These are phyloP conservation scores for Panulirus ornatus DNA, from an alignment of 1,140 invertebrate genomes.

Conservation along the genomic window DNA sequence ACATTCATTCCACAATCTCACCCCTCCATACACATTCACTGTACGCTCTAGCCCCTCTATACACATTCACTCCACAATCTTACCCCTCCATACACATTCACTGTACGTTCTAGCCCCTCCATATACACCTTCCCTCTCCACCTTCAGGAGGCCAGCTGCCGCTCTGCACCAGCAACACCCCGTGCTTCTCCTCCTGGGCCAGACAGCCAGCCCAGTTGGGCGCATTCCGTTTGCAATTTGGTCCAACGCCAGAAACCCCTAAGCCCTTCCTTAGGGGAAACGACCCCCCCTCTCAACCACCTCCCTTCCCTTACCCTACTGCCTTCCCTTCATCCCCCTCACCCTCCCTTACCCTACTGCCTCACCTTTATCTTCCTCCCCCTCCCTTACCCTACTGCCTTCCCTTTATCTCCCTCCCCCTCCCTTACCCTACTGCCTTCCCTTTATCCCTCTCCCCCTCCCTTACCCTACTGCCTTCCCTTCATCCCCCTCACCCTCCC, in stretches of 20 bases:
- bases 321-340: not conserved
- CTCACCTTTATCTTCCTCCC: not conserved
- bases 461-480: too few relatives aligned
- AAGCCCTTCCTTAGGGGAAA: conserved; percentile 56
- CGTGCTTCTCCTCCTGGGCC: not conserved
- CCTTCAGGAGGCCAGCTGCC: not conserved
- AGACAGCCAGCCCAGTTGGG: conserved; percentile 48
- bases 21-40: not conserved
- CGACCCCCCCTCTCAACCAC: not conserved
- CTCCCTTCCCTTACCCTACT: too few relatives aligned
- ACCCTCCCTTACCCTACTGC: not conserved
- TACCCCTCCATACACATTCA: not conserved
- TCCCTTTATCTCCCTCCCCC: not conserved
- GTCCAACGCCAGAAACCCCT: conserved; percentile 58
- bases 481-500: not conserved
- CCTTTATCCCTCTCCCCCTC: not conserved
- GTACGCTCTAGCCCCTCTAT: not conserved
- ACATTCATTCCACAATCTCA: not conserved
- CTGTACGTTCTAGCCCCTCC: not conserved
- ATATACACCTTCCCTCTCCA: not conserved
- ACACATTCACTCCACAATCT: not conserved
- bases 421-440: not conserved
- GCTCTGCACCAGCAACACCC: not conserved
- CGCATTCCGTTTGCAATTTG: conserved; percentile 73
- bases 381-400: not conserved